These are phyloP conservation scores for Acromyrmex echinatior DNA, from an alignment of 1,140 invertebrate genomes.

Conservation along the genomic window DNA sequence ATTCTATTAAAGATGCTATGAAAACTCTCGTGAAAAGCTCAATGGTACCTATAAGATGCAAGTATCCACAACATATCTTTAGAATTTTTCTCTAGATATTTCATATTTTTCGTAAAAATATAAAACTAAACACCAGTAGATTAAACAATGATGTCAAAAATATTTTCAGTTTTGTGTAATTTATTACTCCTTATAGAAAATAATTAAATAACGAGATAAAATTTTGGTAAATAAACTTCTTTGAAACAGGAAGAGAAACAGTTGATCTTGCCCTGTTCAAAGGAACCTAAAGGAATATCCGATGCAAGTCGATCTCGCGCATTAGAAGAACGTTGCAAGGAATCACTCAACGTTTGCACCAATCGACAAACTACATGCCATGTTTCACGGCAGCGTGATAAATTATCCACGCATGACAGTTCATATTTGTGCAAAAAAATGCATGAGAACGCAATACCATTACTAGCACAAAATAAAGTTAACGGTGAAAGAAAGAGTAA, in stretches of 20 bases:
- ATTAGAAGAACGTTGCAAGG: background rate
- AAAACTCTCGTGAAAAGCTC: constrained; percentile 68
- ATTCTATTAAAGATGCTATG: constrained; percentile 75
- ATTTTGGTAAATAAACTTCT: background rate
- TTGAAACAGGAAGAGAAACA: constrained; percentile 50
- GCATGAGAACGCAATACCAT: background rate
- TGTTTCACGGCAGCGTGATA: background rate
- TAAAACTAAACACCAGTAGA: background rate
- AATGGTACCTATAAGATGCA: constrained; percentile 73
- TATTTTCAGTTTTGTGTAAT: background rate
- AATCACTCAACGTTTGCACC: background rate
- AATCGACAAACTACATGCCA: constrained; percentile 11
- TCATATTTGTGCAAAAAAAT: background rate
- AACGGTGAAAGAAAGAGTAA: constrained; percentile 23
- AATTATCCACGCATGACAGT: background rate
- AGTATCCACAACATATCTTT: constrained; percentile 63
- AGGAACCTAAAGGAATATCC: background rate
- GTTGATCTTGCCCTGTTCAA: background rate
- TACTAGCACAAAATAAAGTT: constrained; percentile 10
- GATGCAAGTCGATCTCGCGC: background rate
- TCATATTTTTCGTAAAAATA: background rate
- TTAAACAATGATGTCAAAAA: background rate
- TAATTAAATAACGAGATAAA: too few relatives aligned
- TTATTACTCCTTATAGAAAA: background rate
- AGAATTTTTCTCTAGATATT: constrained; percentile 9